These are phyloP conservation scores for Myotis davidii DNA, from an alignment of 2,113 vertebrate species.

Conservation along the genomic window DNA sequence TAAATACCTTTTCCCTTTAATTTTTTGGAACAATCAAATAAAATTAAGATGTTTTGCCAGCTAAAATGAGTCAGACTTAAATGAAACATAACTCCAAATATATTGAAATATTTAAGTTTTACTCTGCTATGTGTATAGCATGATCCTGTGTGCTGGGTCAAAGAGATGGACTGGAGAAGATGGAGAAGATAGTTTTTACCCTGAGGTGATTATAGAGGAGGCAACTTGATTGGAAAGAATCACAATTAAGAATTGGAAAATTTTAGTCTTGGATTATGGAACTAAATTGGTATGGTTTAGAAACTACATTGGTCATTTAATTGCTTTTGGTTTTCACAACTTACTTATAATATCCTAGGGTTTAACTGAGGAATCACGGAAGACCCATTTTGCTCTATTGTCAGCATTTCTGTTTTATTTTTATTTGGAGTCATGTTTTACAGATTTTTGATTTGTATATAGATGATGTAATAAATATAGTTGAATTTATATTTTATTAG, in stretches of 20 bases:
- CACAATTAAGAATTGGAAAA: neutral
- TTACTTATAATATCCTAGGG: conserved; percentile 33
- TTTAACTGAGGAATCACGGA: neutral
- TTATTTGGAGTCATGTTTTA: neutral
- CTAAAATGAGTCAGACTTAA: conserved; percentile 47
- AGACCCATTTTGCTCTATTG: neutral
- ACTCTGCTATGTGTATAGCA: neutral
- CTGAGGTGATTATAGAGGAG: neutral
- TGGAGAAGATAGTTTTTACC: neutral
- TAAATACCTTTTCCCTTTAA: conserved; percentile 36
- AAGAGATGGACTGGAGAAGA: neutral
- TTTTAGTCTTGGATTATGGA: neutral
- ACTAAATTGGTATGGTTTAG: neutral
- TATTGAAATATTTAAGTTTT: conserved; percentile 27
- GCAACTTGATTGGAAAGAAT: neutral
- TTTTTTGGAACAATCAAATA: conserved; percentile 41
- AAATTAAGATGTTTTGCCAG: conserved; percentile 29
- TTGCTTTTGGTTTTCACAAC: neutral
- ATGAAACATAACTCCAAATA: neutral
- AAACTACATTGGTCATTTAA: neutral
- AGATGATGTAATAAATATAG: neutral
- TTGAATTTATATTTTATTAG: neutral
- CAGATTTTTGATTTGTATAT: neutral
- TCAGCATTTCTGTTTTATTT: neutral
- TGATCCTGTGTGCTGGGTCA: neutral